Evolutionary conservation across 1,140 invertebrate genomes (phyloP).

Genomic region (Stegodyphus mimosarum): DNA sequence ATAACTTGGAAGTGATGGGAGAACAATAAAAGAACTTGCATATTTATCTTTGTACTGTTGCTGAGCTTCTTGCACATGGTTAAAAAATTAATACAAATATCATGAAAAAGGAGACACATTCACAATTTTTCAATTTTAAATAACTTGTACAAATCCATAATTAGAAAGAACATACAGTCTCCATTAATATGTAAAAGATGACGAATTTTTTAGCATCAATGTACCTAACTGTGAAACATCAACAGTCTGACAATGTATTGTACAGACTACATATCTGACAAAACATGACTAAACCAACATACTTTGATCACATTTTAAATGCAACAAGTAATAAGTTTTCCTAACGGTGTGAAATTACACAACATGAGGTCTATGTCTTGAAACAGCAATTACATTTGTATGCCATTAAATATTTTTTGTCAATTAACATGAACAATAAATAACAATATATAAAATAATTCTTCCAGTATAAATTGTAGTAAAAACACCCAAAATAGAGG

Average conservation of each 20-base stretch:
- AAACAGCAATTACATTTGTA: conserved; percentile 17
- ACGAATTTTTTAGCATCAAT: not conserved
- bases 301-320: conserved; percentile 50
- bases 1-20: not conserved
- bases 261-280: conserved; percentile 18
- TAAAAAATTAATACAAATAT: conserved; percentile 6
- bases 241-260: not conserved
- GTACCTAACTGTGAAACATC: not conserved
- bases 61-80: conserved; percentile 7
- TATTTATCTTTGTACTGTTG: conserved; percentile 14
- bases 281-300: conserved; percentile 35
- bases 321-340: conserved; percentile 35
- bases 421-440: conserved; percentile 37
- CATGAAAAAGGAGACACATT: not conserved
- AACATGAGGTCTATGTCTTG: conserved; percentile 25
- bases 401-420: conserved; percentile 11
- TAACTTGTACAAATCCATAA: not conserved
- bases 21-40: not conserved
- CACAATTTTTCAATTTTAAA: not conserved
- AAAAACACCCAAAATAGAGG: conserved; percentile 42
- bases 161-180: not conserved
- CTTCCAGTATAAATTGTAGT: conserved; percentile 31
- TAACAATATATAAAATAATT: conserved; percentile 57
- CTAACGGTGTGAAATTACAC: conserved; percentile 30
- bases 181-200: not conserved